Conservation (phyloP, 1,140 invertebrate genomes). For the Bombus pascuorum region DNA sequence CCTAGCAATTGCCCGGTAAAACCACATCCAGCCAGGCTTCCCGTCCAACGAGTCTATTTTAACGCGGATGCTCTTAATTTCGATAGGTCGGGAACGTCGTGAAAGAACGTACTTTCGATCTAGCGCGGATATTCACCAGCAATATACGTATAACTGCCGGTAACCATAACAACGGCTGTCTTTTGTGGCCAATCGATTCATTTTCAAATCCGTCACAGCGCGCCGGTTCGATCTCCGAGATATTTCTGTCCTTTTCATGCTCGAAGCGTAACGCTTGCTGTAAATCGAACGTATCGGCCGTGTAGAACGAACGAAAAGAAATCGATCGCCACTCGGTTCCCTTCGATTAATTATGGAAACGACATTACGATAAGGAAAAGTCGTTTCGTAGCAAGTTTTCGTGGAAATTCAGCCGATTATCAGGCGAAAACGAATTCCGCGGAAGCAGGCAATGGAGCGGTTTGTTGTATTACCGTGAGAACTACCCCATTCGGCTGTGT, state of each 20-base stretch:
- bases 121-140: background rate
- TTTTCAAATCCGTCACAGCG: constrained; percentile 20
- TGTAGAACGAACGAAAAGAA: no score
- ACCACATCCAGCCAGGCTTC: background rate
- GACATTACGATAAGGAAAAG: background rate
- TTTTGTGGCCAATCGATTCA: constrained; percentile 15
- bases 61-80: constrained; percentile 5
- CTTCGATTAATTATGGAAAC: no score
- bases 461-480: constrained; percentile 28
- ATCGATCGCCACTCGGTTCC: no score
- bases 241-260: background rate
- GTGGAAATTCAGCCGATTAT: background rate
- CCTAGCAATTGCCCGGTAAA: background rate
- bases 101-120: background rate
- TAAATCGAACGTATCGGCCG: background rate
- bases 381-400: background rate
- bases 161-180: background rate
- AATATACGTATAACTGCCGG: background rate
- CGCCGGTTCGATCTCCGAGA: background rate
- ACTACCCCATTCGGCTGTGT: background rate
- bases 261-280: background rate
- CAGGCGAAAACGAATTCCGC: constrained; percentile 37
- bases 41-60: background rate
- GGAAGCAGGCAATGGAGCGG: constrained; percentile 22
- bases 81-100: background rate